Evolutionary conservation across 2,113 vertebrate genomes (phyloP), one percentile per base, ranked within the genome.

Genomic region (Dascyllus trimaculatus): DNA sequence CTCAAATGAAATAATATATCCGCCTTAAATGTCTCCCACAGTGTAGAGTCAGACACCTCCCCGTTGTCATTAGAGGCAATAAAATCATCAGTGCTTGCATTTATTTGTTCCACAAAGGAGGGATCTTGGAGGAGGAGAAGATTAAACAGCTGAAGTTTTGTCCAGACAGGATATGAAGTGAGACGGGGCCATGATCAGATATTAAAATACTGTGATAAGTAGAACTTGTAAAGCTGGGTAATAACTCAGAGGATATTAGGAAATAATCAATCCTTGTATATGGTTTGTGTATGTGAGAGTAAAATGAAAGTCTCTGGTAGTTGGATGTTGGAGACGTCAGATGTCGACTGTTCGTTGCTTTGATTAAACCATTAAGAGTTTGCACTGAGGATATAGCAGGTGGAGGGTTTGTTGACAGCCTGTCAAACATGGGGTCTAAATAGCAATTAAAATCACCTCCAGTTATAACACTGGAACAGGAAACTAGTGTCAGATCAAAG

Each of bases 111-210:
- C 29, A 17, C 22, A 4, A n/a, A 70, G 63, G 1, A 13, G 13
- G 4, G 11, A 35, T 40, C 63, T 19, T 61, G 11, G 15, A 74
- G 51, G 5, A 69, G 21, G n/a, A 75, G 35, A 68, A 32, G 70
- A 11, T 62, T 74, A 5, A 80, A 66, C 54, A 67, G 22, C 45
- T 54, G 5, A 46, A 51, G 1, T 51, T 72, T 40, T 11, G 69
- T 18, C 19, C 54, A 4, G 53, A 8, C 19, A 53, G 19, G 3
- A 43, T 29, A 22, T 65, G n/a, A n/a, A n/a, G n/a, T n/a, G 40
- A 65, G 3, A 66, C 24, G 0, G 54, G 53, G n/a, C 61, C 51
- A 40, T 62, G 75, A 29, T 62, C 32, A 26, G 64, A 53, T 26
- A 69, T 61, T 3, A 58, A 32, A 38, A 66, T 72, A 14, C 38